Percentiles rank a stretch among this genome's conserved stretches.
phyloP scores from a whole-genome alignment of 1,140 invertebrate species.

The Drosophila neocordata region DNA sequence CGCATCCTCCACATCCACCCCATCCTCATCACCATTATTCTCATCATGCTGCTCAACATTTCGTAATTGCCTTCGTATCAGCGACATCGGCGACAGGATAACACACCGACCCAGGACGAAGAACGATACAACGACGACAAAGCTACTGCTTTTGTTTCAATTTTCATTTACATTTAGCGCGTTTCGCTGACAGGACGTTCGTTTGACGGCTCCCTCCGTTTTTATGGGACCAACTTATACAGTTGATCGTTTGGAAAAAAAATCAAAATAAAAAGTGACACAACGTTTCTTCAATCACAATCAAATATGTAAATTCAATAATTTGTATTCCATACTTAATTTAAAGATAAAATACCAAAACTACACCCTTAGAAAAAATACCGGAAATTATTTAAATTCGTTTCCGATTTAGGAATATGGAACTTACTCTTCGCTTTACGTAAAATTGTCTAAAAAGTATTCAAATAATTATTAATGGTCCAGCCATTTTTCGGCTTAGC shows the following conservation, averaged over 20 bases:
- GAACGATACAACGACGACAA: constrained; percentile 44
- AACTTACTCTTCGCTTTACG: too few species aligned
- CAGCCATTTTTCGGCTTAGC: too few species aligned
- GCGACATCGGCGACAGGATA: constrained; percentile 27
- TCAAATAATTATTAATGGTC: too few species aligned
- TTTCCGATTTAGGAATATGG: too few species aligned
- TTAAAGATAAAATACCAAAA: neutral
- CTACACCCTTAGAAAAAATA: too few species aligned
- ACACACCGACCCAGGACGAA: constrained; percentile 49
- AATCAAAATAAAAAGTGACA: constrained; percentile 3
- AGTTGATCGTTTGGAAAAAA: neutral
- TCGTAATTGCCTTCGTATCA: constrained; percentile 37
- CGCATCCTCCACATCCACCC: constrained; percentile 41
- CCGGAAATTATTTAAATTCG: too few species aligned
- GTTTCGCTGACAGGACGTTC: constrained; percentile 68
- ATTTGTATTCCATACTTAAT: neutral
- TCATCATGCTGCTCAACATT: constrained; percentile 2
- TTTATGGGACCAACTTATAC: neutral
- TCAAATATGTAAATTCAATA: too few species aligned
- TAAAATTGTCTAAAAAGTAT: too few species aligned
- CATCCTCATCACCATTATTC: neutral
- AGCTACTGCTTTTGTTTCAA: constrained; percentile 48
- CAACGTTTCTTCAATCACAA: neutral
- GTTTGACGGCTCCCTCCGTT: constrained; percentile 57
- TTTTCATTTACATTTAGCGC: constrained; percentile 77